A percentile compares a stretch with the other conserved stretches of the same genome.
phyloP scores from a whole-genome alignment of 2,797 vertebrate species.

The Clarias pachynema region DNA sequence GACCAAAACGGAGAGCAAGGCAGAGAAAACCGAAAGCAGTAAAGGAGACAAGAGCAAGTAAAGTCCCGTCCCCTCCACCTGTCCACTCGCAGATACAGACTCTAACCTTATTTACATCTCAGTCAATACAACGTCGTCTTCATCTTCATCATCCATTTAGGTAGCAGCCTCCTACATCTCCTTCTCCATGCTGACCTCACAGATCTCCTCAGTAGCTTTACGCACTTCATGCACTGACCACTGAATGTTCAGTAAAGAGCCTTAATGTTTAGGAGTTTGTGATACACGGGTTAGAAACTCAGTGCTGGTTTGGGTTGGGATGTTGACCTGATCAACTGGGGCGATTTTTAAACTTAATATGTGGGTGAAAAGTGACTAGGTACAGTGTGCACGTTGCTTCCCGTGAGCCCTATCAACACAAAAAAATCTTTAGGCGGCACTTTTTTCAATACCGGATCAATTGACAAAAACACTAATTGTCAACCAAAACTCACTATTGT shows the following conservation, averaged over 20 bases:
- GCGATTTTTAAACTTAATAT: not conserved
- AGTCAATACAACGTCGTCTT: constrained; percentile 2
- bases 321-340: not conserved
- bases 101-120: constrained; percentile 27
- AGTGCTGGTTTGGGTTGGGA: not conserved
- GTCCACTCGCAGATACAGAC: constrained; percentile 35
- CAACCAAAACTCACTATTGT: not conserved
- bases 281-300: not conserved
- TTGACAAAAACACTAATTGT: not conserved
- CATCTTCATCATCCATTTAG: constrained; percentile 46
- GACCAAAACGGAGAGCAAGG: constrained; percentile 41
- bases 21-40: constrained; percentile 48
- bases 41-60: constrained; percentile 64
- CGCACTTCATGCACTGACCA: not conserved
- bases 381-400: not conserved
- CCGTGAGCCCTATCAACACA: not conserved
- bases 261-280: constrained; percentile 1
- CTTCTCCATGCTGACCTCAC: not conserved
- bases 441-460: not conserved
- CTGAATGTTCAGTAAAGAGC: constrained; percentile 24
- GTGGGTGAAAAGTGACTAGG: not conserved
- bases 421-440: not conserved
- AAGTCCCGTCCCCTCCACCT: not conserved
- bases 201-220: not conserved
- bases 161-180: not conserved